phyloP scores from a whole-genome alignment of 2,888 invertebrate genomes.

The Pherbina coryleti region DNA sequence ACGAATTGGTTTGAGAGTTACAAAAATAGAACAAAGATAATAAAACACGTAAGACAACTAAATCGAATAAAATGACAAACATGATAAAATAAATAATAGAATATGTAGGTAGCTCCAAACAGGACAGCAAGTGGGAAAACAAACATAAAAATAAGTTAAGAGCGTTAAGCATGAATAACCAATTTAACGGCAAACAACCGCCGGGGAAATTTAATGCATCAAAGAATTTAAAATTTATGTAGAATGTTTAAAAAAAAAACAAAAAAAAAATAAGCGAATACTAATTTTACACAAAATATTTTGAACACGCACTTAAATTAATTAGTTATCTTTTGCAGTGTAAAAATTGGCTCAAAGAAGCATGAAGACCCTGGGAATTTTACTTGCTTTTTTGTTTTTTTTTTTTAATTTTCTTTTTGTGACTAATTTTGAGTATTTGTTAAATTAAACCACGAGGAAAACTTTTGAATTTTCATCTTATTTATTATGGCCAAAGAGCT shows the following conservation, averaged over 20 bases:
- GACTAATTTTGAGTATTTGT: background rate
- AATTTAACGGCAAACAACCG: slow-evolving; percentile 51
- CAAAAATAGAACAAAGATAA: background rate
- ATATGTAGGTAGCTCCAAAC: background rate
- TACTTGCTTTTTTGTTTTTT: too few relatives aligned
- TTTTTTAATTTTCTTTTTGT: background rate
- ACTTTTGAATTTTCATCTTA: background rate
- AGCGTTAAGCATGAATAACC: slow-evolving; percentile 4
- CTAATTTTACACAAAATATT: too few relatives aligned
- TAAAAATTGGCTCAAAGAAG: too few relatives aligned
- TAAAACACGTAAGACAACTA: background rate
- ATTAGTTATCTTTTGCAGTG: too few relatives aligned
- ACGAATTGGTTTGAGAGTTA: background rate
- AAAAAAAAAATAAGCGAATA: background rate
- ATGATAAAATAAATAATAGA: background rate
- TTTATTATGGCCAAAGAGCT: background rate
- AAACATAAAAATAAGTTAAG: slow-evolving; percentile 3
- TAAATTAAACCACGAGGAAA: background rate
- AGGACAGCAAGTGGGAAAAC: slow-evolving; percentile 6
- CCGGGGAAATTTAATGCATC: slow-evolving; percentile 65
- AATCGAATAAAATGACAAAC: background rate
- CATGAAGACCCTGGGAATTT: background rate
- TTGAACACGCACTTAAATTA: too few relatives aligned
- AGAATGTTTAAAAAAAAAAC: background rate
- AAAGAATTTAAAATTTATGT: slow-evolving; percentile 58